Evolutionary conservation across 2,888 invertebrate genomes (phyloP).

Genomic region (Dysmachus trigonus): DNA sequence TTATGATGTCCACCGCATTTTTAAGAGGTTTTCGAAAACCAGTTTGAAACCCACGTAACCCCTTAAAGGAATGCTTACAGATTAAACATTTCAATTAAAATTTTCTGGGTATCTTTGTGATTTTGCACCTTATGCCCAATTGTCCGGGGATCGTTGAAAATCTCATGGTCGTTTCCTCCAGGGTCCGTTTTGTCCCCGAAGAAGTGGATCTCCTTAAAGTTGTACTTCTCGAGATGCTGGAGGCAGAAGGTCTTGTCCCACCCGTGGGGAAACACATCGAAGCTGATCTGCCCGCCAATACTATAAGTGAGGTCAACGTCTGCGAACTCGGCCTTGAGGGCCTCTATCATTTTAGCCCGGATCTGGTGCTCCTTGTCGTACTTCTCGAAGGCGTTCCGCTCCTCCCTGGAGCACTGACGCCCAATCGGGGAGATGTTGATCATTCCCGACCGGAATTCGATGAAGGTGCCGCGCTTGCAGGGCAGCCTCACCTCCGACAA

Average conservation of each 20-base stretch:
- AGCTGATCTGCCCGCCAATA: slow-evolving; percentile 95
- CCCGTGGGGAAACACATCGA: slow-evolving; percentile 89
- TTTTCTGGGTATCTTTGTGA: slow-evolving; percentile 82
- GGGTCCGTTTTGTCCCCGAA: slow-evolving; percentile 91
- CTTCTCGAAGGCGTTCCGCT: slow-evolving; percentile 81
- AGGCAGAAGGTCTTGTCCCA: slow-evolving; percentile 97
- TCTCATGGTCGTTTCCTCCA: slow-evolving; percentile 95
- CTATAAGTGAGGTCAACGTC: slow-evolving; percentile 80
- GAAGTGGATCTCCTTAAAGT: slow-evolving; percentile 84
- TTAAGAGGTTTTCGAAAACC: too few species aligned
- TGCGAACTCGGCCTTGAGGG: slow-evolving; percentile 77
- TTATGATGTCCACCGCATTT: too few species aligned
- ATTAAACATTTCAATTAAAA: slow-evolving; percentile 68
- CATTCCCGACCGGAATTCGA: slow-evolving; percentile 92
- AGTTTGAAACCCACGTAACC: too few species aligned
- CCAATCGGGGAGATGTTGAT: slow-evolving; percentile 93
- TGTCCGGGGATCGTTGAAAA: slow-evolving; percentile 81
- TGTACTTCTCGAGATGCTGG: slow-evolving; percentile 67
- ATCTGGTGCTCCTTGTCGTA: slow-evolving; percentile 82
- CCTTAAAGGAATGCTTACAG: slow-evolving; percentile 25
- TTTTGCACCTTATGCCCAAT: slow-evolving; percentile 85
- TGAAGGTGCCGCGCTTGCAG: slow-evolving; percentile 90
- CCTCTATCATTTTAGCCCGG: slow-evolving; percentile 80
- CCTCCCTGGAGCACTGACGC: slow-evolving; percentile 83
- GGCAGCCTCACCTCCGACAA: slow-evolving; percentile 85